Evolutionary conservation across 2,888 invertebrate genomes (phyloP).

Genomic region (Drosophila pegasa): DNA sequence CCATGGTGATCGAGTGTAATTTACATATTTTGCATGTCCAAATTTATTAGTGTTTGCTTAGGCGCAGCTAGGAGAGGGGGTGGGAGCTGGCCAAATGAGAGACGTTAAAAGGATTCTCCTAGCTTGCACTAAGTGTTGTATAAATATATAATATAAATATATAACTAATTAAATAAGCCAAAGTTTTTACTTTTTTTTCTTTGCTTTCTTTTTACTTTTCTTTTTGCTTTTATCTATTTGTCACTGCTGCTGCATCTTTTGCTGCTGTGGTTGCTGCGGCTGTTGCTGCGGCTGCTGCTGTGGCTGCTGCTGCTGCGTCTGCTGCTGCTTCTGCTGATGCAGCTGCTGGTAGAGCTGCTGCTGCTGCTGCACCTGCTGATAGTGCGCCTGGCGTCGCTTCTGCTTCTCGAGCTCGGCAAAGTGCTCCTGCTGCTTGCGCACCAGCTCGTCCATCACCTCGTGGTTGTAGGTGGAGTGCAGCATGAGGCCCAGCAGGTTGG

Average conservation of each 20-base stretch:
- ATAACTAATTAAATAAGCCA: too few species aligned
- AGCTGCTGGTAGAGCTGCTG: conserved; percentile 38
- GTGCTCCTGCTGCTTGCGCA: conserved; percentile 83
- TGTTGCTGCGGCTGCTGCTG: conserved; percentile 20
- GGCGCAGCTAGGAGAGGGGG: too few species aligned
- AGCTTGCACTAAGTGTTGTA: background rate
- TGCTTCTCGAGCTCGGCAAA: conserved; percentile 71
- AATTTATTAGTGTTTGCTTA: conserved; percentile 10
- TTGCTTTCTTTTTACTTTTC: background rate
- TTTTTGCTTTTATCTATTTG: background rate
- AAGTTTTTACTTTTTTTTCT: background rate
- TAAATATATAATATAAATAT: background rate
- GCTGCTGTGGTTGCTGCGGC: conserved; percentile 4
- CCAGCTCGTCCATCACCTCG: conserved; percentile 92
- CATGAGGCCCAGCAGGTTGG: conserved; percentile 96
- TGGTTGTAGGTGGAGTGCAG: conserved; percentile 99
- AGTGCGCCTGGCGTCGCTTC: conserved; percentile 56
- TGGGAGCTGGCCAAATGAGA: too few species aligned
- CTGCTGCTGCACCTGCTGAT: conserved; percentile 52
- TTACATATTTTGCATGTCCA: conserved; percentile 20
- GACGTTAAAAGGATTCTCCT: conserved; percentile 5
- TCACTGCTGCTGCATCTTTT: conserved; percentile 1
- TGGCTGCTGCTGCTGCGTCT: conserved; percentile 1
- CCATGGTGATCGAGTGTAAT: conserved; percentile 52
- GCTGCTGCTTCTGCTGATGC: conserved; percentile 28